Evolutionary conservation across 2,888 invertebrate species (phyloP), one percentile per base, ranked within the genome.

Genomic region (Lysandra bellargus): DNA sequence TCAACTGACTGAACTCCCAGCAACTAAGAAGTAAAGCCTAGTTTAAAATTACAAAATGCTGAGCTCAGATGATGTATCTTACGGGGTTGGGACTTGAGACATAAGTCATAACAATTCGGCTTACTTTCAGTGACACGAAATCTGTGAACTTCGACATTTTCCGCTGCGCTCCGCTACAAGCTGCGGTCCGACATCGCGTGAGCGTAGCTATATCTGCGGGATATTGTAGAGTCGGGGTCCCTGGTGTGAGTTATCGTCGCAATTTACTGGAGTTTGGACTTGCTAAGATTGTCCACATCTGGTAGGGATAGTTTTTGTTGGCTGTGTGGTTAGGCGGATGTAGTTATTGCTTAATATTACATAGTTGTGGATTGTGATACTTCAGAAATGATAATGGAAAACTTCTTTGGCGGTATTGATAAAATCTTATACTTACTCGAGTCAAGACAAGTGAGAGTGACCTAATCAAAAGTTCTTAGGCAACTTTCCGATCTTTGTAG

Each of bases 181-280:
- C 49, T 12, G 14, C 57, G 57, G 57, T 0, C 57, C 57, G 57
- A 17, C 17, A 57, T 57, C 3, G 57, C 4, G 17, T 57, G 14
- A 1, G 64, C 30, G 64, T 23, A 23, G 12, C 64, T 23, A 61
- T 61, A 61, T 30, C 64, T 64, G 30, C 9, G 64, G 2, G 30
- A 64, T 30, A 30, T 64, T 30, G 23, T 30, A 64, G 64, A 64
- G 30, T 23, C 23, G 61, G 61, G 53, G 53, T 57, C 57, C 57
- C 57, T 3, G 57, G 64, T 64, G 64, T 64, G 64, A 64, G 64
- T 64, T 64, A 64, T 64, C 30, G 64, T 30, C 64, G 64, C 64
- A 64, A 64, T 64, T 64, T 64, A 64, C 64, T 30, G 9, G 23
- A 64, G 64, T 23, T 64, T 64, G 64, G 30, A 64, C 64, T 64